These are phyloP conservation scores for Rhineura floridana DNA, from an alignment of 2,113 vertebrate species.

Conservation along the genomic window DNA sequence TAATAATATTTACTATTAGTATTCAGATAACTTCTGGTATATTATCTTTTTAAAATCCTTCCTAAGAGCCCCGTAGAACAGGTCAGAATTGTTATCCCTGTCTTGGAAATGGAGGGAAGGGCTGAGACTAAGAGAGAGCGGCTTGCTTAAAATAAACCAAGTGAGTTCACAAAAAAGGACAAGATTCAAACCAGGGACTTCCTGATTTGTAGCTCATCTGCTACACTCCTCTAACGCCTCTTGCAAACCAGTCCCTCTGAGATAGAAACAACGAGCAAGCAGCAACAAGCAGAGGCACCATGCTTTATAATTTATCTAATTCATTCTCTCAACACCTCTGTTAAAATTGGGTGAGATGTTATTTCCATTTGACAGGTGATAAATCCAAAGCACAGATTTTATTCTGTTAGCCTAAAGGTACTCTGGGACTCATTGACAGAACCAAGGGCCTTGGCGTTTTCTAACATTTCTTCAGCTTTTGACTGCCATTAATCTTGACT, in stretches of 20 bases:
- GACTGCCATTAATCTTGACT: not conserved
- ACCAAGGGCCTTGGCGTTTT: not conserved
- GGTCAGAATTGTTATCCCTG: not conserved
- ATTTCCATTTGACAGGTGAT: slow-evolving; percentile 26
- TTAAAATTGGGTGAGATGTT: slow-evolving; percentile 29
- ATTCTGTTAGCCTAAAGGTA: slow-evolving; percentile 23
- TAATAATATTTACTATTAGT: too few species aligned
- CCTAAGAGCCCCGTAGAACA: too few species aligned
- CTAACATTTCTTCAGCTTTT: not conserved
- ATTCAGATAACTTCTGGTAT: not conserved
- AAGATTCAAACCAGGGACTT: not conserved
- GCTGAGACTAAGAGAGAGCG: not conserved
- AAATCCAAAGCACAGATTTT: slow-evolving; percentile 41
- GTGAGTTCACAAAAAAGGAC: not conserved
- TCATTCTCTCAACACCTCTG: slow-evolving; percentile 42
- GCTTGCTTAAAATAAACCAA: not conserved
- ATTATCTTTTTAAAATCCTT: not conserved
- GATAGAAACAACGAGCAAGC: slow-evolving; percentile 17
- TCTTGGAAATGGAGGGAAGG: not conserved
- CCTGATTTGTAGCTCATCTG: slow-evolving; percentile 12
- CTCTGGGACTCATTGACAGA: slow-evolving; percentile 1
- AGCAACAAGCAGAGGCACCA: slow-evolving; percentile 17
- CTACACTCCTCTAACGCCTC: not conserved
- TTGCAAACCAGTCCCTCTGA: not conserved
- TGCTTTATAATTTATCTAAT: slow-evolving; percentile 30